Base-by-base conservation (phyloP, 2,113 vertebrate species). In the Oreotrochilus melanogaster region DNA sequence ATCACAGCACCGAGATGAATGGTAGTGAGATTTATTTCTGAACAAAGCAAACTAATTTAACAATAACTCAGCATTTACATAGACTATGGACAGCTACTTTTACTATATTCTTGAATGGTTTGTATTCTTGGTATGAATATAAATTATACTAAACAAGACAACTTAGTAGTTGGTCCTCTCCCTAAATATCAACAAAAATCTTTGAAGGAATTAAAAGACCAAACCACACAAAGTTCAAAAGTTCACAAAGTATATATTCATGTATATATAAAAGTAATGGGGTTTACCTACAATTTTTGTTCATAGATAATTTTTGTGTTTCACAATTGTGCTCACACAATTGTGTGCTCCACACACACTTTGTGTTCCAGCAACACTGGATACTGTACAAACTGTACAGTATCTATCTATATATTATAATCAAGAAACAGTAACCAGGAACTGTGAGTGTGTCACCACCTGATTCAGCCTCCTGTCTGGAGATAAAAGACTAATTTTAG, bases 91-190 rank as follows among this genome's bases (percentile, higher is more conserved):
- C 70, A 3, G 4, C 39, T 86, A 66, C 79, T 87, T 93, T 69
- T 57, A 61, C 85, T 60, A 30, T 57, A 73, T 11, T 37, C 35
- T 37, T 37, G 10, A 37, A 37, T 8, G 7, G 69, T 35, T 56
- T 67, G 96, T 89, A 60, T 75, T 72, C 69, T 74, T 69, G 51
- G 60, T 67, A 83, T 72, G 21, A 81, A 91, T 11, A 87, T 69
- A 47, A 51, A 31, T 48, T 37, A 47, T n/a, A 57, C 56, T 92
- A 89, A 81, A 93, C 53, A 93, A 86, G 88, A 74, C 65, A 92
- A 88, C 37, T 92, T 82, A 75, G 79, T 79, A 54, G 69, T 83
- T 79, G 74, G 78, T 76, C 50, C 18, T 60, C n/a, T 47, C 9
- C 21, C 12, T 31, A 76, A 37, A 37, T 51, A 84, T 6, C n/a